phyloP scores from a whole-genome alignment of 2,888 invertebrate genomes.

The Lucinisca nassula region DNA sequence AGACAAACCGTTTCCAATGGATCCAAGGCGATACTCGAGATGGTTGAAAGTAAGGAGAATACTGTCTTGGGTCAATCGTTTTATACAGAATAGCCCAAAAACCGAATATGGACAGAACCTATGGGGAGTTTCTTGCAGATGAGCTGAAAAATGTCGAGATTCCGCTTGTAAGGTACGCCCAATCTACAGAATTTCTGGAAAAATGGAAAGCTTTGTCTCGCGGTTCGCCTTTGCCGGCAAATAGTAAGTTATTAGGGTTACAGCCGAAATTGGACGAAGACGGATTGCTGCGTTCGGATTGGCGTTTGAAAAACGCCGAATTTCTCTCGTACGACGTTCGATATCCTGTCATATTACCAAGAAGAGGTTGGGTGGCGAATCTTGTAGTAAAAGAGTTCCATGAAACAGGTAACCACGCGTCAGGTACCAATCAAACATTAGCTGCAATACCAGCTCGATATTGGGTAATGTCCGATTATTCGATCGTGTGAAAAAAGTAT shows the following conservation, averaged over 20 bases:
- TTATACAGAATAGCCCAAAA: constrained; percentile 38
- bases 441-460: constrained; percentile 42
- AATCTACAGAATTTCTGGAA: constrained; percentile 2
- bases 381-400: constrained; percentile 58
- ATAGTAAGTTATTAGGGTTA: constrained; percentile 38
- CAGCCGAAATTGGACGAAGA: constrained; percentile 48
- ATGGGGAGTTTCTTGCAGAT: background rate
- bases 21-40: constrained; percentile 37
- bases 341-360: constrained; percentile 60
- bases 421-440: constrained; percentile 56
- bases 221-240: background rate
- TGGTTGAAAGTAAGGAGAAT: constrained; percentile 24
- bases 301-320: constrained; percentile 43
- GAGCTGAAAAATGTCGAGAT: constrained; percentile 42
- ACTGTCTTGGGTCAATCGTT: constrained; percentile 36
- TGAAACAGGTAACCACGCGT: constrained; percentile 32
- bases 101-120: background rate
- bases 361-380: constrained; percentile 48
- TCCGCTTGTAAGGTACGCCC: constrained; percentile 24
- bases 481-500: constrained; percentile 51
- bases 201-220: constrained; percentile 18
- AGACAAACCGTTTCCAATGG: background rate
- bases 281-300: constrained; percentile 33
- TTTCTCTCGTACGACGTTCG: constrained; percentile 40
- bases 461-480: constrained; percentile 58